Evolutionary conservation across 2,113 vertebrate species (phyloP).

Genomic region (Psilopsiagon aymara): DNA sequence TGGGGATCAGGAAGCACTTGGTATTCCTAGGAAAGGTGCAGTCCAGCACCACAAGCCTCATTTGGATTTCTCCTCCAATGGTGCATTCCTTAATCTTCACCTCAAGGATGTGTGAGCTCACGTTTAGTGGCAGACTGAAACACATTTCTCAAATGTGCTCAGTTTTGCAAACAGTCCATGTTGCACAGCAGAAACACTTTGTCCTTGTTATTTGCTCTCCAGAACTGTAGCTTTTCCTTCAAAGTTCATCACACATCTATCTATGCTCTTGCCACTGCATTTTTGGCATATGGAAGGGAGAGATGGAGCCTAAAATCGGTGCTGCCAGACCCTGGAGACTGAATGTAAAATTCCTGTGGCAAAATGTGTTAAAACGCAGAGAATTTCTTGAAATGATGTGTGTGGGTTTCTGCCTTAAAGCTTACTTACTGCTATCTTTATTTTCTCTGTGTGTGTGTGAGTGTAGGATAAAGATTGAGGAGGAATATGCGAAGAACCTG

Average conservation of each 20-base stretch:
- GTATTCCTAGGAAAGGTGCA: not conserved
- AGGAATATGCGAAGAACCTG: constrained; percentile 96
- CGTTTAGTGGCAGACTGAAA: not conserved
- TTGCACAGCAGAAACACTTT: constrained; percentile 2
- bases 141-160: not conserved
- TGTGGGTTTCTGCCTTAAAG: constrained; percentile 34
- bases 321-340: constrained; percentile 17
- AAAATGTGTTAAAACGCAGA: constrained; percentile 26
- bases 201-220: constrained; percentile 24
- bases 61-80: not conserved
- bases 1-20: not conserved
- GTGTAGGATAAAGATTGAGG: constrained; percentile 97
- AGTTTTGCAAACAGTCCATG: not conserved
- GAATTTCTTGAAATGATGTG: constrained; percentile 26
- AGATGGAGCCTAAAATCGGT: not conserved
- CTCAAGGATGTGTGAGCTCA: not conserved
- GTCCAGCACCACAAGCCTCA: not conserved
- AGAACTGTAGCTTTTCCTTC: constrained; percentile 15
- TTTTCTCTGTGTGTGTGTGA: constrained; percentile 33
- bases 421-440: constrained; percentile 41
- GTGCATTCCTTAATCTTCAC: not conserved
- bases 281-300: constrained; percentile 24
- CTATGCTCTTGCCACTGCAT: not conserved
- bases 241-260: not conserved
- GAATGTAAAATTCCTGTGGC: constrained; percentile 35